Evolutionary conservation across 2,888 invertebrate species (phyloP), one percentile per base, ranked within the genome.

Genomic region (Seira sanloemensis): DNA sequence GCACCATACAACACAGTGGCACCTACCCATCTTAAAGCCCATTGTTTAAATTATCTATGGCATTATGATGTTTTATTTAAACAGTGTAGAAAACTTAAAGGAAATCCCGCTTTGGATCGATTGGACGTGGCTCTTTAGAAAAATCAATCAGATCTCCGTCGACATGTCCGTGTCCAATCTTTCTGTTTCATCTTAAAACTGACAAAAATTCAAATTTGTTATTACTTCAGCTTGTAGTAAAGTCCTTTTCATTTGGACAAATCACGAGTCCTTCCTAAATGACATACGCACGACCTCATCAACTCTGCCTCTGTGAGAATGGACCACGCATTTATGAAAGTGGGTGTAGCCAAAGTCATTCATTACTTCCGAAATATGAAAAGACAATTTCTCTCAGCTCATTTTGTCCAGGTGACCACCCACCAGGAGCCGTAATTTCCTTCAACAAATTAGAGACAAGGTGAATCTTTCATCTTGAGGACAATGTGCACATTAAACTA

Each of bases 401-500:
- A 68, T 26, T 9, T 4, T 68, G n/a, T 68, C 68, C 68, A 68
- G 68, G 9, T 46, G 71, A 50, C 71, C 71, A 71, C 50, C 71
- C 37, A 37, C 37, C 12, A 37, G n/a, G n/a, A 37, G 37, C 37
- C 37, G n/a, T n/a, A n/a, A n/a, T n/a, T n/a, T 37, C 37, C 37
- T 12, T 37, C 37, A 37, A 37, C 37, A 37, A 37, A 37, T 37
- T 37, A n/a, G 37, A 4, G 37, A 37, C 37, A 37, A 37, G 37
- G 37, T 37, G 12, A 37, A 37, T 37, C 12, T 37, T 37, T 37
- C 12, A 37, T 37, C 37, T 19, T 65, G 21, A 19, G n/a, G n/a
- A 71, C 71, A 27, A 71, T 71, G 19, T 21, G 46, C 19, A 71
- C n/a, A n/a, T n/a, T n/a, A n/a, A n/a, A n/a, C n/a, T n/a, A n/a